Conservation (phyloP, 2,888 invertebrate genomes). For the Pristionchus fissidentatus region DNA sequence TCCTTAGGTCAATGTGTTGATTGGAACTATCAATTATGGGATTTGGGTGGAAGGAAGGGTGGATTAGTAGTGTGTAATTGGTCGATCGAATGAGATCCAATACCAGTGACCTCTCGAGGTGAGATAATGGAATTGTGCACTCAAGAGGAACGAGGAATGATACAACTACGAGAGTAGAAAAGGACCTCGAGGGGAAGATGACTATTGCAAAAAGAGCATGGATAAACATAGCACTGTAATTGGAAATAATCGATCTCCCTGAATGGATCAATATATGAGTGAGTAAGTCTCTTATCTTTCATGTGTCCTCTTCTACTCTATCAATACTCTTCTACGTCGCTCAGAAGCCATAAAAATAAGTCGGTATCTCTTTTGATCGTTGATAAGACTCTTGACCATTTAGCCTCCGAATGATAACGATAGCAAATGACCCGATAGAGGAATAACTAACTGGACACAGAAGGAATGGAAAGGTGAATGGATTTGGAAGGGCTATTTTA, state of each 20-base stretch:
- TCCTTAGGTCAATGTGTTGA: slow-evolving; percentile 12
- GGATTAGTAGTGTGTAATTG: slow-evolving; percentile 28
- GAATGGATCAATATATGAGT: background rate
- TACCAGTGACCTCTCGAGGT: slow-evolving; percentile 35
- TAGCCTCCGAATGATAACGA: slow-evolving; percentile 12
- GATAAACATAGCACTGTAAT: slow-evolving; percentile 32
- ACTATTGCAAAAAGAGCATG: slow-evolving; percentile 25
- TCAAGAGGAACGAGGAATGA: slow-evolving; percentile 27
- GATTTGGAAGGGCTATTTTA: no score
- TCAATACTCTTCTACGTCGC: background rate
- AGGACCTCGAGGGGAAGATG: slow-evolving; percentile 2
- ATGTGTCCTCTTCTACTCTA: background rate
- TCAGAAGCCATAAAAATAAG: slow-evolving; percentile 42
- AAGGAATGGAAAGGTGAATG: background rate
- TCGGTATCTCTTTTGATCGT: slow-evolving; percentile 30
- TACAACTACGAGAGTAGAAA: no score
- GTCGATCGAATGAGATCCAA: background rate
- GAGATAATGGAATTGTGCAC: slow-evolving; percentile 43
- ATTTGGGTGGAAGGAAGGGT: slow-evolving; percentile 13
- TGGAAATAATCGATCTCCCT: background rate
- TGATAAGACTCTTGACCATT: slow-evolving; percentile 41
- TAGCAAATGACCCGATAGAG: slow-evolving; percentile 14
- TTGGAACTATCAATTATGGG: slow-evolving; percentile 38
- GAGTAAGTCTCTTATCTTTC: background rate
- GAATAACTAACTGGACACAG: background rate